These are phyloP conservation scores for Botrylloides violaceus DNA, from an alignment of 23 tunicate genomes.

Conservation along the genomic window DNA sequence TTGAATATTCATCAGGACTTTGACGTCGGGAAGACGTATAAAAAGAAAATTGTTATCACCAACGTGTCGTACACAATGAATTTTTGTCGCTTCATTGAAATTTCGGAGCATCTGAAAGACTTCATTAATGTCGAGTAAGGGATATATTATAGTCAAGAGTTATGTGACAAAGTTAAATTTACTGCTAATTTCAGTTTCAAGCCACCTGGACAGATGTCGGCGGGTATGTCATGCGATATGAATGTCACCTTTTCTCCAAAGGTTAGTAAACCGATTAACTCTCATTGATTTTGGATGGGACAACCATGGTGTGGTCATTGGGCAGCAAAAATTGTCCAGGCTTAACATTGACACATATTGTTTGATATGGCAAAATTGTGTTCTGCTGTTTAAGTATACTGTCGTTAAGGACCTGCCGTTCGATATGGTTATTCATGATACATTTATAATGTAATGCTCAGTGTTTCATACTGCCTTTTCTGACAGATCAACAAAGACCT, in stretches of 20 bases:
- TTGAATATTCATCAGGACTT: slow-evolving; percentile 57
- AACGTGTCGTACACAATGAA: slow-evolving; percentile 89
- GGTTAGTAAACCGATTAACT: slow-evolving; percentile 36
- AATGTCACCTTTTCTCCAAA: slow-evolving; percentile 84
- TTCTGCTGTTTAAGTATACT: too few species aligned
- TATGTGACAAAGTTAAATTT: neutral
- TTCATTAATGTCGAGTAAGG: slow-evolving; percentile 77
- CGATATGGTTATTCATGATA: too few species aligned
- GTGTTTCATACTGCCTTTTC: neutral
- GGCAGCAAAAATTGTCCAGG: too few species aligned
- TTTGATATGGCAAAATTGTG: too few species aligned
- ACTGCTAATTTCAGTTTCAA: slow-evolving; percentile 34
- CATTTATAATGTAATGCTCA: too few species aligned
- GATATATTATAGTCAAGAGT: neutral
- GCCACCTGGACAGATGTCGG: slow-evolving; percentile 95
- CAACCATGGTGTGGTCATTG: too few species aligned
- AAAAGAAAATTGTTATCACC: slow-evolving; percentile 78
- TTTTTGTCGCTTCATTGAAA: slow-evolving; percentile 49
- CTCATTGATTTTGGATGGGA: neutral
- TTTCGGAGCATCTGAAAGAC: slow-evolving; percentile 89
- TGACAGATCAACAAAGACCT: slow-evolving; percentile 80
- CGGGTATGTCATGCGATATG: slow-evolving; percentile 95
- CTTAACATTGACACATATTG: too few species aligned
- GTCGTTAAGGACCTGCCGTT: too few species aligned
- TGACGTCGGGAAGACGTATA: slow-evolving; percentile 75